Evolutionary conservation across 2,797 vertebrate species (phyloP).

Genomic region (Harpagifer antarcticus): DNA sequence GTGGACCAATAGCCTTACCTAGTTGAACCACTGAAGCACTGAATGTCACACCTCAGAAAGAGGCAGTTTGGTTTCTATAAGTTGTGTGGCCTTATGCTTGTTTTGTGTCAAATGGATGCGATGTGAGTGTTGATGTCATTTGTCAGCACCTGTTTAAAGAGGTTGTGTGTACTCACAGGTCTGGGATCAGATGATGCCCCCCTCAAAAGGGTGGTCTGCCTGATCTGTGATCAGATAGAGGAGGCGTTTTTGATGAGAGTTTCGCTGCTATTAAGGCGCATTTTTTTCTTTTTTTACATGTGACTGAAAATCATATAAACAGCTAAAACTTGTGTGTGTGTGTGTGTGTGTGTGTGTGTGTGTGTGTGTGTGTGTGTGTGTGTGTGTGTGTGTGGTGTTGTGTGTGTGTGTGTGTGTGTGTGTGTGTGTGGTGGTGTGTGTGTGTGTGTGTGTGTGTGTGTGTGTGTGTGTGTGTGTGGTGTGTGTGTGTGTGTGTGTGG

Average conservation of each 20-base stretch:
- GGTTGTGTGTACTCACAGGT: constrained; percentile 41
- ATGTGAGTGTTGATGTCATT: constrained; percentile 72
- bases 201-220: constrained; percentile 34
- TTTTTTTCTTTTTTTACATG: constrained; percentile 36
- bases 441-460: constrained; percentile 59
- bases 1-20: constrained; percentile 79
- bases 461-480: constrained; percentile 59
- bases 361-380: constrained; percentile 58
- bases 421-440: too few species aligned
- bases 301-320: constrained; percentile 55
- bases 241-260: constrained; percentile 44
- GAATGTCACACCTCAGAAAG: constrained; percentile 86
- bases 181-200: constrained; percentile 40
- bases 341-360: constrained; percentile 60
- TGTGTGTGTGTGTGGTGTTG: constrained; percentile 59
- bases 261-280: constrained; percentile 64
- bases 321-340: constrained; percentile 38
- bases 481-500: too few species aligned
- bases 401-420: too few species aligned
- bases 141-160: constrained; percentile 61
- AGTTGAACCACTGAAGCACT: constrained; percentile 88
- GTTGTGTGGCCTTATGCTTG: constrained; percentile 92
- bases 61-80: constrained; percentile 79
- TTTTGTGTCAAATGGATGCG: constrained; percentile 83
- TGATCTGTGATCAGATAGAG: constrained; percentile 65